These are phyloP conservation scores for Periophthalmus modestus DNA, from an alignment of 2,113 vertebrate genomes.

Conservation along the genomic window DNA sequence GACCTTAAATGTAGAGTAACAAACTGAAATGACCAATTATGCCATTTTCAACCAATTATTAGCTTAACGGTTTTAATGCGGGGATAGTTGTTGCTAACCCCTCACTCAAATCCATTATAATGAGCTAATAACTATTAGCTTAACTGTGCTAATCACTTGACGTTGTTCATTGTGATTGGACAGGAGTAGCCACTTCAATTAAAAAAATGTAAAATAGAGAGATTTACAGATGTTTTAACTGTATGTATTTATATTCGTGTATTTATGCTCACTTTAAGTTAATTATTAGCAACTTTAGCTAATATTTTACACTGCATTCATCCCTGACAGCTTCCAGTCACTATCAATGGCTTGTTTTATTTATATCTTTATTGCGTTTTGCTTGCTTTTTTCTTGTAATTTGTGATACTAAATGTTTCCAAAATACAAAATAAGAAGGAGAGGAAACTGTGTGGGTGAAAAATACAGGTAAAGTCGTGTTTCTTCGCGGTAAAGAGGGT, in stretches of 20 bases:
- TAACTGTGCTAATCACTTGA: no score
- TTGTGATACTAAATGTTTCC: background rate
- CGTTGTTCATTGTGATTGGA: no score
- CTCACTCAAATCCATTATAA: no score
- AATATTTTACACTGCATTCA: background rate
- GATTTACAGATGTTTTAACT: background rate
- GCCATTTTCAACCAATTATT: no score
- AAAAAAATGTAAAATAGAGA: no score
- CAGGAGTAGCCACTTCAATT: no score
- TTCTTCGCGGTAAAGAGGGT: background rate
- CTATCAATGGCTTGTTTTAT: background rate
- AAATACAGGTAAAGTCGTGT: background rate
- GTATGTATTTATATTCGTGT: no score
- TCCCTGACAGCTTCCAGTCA: background rate
- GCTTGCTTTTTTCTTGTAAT: background rate
- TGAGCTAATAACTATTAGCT: no score
- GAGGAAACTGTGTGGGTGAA: background rate
- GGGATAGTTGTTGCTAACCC: no score
- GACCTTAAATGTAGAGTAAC: background rate
- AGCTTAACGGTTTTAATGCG: no score
- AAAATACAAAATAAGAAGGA: background rate
- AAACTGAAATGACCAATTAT: background rate
- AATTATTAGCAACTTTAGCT: background rate
- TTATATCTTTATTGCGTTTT: background rate
- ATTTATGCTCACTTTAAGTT: background rate